These are phyloP conservation scores for Asobara japonica DNA, from an alignment of 1,140 invertebrate species.

Conservation along the genomic window DNA sequence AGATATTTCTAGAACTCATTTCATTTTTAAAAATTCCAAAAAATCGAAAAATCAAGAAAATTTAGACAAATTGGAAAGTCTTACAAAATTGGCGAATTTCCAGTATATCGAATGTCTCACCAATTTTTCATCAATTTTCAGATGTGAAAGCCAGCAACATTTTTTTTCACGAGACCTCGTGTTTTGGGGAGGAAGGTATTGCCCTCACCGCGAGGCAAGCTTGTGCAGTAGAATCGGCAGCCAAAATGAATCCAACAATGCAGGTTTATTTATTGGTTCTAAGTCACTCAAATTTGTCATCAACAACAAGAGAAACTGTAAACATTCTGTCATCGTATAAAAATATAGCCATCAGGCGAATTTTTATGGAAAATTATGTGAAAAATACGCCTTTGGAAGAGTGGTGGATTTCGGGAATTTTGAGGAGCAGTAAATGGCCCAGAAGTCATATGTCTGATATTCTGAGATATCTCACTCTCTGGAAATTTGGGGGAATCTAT, in stretches of 20 bases:
- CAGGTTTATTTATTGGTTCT: constrained; percentile 70
- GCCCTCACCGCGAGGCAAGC: constrained; percentile 69
- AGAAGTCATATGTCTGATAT: constrained; percentile 73
- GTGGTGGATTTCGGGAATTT: constrained; percentile 67
- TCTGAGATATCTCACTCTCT: constrained; percentile 76
- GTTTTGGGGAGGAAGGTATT: constrained; percentile 56
- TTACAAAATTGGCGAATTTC: neutral
- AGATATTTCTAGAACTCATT: too few relatives aligned
- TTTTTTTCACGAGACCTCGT: constrained; percentile 72
- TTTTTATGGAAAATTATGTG: constrained; percentile 67
- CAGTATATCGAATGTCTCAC: neutral
- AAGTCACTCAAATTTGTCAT: constrained; percentile 59
- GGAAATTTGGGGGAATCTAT: constrained; percentile 82
- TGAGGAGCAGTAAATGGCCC: constrained; percentile 70
- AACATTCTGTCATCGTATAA: constrained; percentile 56
- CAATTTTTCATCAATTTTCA: neutral
- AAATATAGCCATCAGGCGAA: constrained; percentile 60
- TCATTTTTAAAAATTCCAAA: too few relatives aligned
- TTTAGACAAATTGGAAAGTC: neutral
- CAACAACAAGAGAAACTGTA: constrained; percentile 53
- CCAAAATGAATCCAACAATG: constrained; percentile 69
- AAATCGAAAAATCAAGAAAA: too few relatives aligned
- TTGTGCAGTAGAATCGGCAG: constrained; percentile 76
- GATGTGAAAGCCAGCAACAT: constrained; percentile 50
- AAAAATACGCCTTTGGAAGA: constrained; percentile 71